phyloP scores from a whole-genome alignment of 2,113 vertebrate genomes.

The Amblyornis subalaris region DNA sequence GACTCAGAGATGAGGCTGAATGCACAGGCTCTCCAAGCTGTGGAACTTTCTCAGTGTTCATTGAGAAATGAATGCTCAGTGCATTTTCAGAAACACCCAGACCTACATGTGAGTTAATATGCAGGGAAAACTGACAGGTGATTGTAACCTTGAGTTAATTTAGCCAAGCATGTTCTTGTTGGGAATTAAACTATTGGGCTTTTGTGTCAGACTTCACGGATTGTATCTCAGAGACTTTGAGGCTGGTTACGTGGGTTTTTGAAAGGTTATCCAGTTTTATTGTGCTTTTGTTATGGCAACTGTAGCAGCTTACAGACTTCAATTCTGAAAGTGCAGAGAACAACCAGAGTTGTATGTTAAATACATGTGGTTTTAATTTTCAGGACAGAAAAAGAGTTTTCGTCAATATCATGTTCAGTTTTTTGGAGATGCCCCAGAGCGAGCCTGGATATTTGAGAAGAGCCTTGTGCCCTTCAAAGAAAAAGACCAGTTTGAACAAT shows the following conservation, averaged over 20 bases:
- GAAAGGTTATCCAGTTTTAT: not conserved
- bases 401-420: conserved; percentile 94
- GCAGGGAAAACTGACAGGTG: not conserved
- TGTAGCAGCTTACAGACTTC: not conserved
- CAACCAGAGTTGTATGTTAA: not conserved
- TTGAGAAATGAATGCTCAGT: not conserved
- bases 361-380: not conserved
- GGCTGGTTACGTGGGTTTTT: not conserved
- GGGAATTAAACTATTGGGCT: not conserved
- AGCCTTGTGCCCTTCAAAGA: conserved; percentile 88
- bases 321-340: not conserved
- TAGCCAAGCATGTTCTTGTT: not conserved
- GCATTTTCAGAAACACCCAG: not conserved
- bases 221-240: not conserved
- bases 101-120: not conserved
- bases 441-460: conserved; percentile 94
- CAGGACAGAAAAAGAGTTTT: conserved; percentile 79
- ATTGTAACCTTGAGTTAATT: not conserved
- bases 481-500: conserved; percentile 85
- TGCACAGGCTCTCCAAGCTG: not conserved
- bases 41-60: not conserved
- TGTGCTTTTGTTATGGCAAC: not conserved
- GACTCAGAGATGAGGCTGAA: not conserved
- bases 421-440: conserved; percentile 91
- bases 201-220: not conserved